These are phyloP conservation scores for Hylaea fasciaria DNA, from an alignment of 2,888 invertebrate genomes.

Conservation along the genomic window DNA sequence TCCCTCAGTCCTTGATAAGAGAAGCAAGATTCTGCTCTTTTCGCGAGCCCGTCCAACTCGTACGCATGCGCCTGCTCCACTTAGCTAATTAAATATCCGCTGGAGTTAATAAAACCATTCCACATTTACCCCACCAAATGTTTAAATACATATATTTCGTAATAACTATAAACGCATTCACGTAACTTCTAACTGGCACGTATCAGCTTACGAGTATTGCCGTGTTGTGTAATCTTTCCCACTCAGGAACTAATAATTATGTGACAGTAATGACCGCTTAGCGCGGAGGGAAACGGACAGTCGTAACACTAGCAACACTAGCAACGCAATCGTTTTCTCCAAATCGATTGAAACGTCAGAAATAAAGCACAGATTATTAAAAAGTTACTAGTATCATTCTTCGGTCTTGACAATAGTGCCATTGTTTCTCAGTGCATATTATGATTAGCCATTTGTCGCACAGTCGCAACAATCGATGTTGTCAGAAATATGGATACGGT, in stretches of 20 bases:
- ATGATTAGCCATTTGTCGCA: conserved; percentile 38
- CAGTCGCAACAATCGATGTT: conserved; percentile 38
- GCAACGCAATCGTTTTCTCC: too few species aligned
- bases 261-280: conserved; percentile 49
- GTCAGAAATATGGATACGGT: conserved; percentile 7
- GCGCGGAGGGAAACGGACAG: conserved; percentile 30
- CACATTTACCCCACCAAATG: conserved; percentile 15
- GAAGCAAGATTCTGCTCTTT: background rate
- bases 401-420: conserved; percentile 67
- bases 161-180: conserved; percentile 29
- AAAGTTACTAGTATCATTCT: conserved; percentile 58
- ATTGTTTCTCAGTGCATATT: conserved; percentile 58
- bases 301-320: conserved; percentile 30
- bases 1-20: background rate
- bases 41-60: conserved; percentile 2
- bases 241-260: conserved; percentile 56
- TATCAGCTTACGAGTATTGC: conserved; percentile 49
- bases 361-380: too few species aligned
- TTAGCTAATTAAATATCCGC: conserved; percentile 20
- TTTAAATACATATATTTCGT: conserved; percentile 24
- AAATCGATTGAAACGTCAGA: conserved; percentile 60
- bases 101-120: conserved; percentile 17
- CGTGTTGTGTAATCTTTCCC: conserved; percentile 54
- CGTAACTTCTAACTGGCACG: conserved; percentile 36
- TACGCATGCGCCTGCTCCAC: conserved; percentile 5